Evolutionary conservation across 2,888 invertebrate species (phyloP).

Genomic region (Lutraria lutraria): DNA sequence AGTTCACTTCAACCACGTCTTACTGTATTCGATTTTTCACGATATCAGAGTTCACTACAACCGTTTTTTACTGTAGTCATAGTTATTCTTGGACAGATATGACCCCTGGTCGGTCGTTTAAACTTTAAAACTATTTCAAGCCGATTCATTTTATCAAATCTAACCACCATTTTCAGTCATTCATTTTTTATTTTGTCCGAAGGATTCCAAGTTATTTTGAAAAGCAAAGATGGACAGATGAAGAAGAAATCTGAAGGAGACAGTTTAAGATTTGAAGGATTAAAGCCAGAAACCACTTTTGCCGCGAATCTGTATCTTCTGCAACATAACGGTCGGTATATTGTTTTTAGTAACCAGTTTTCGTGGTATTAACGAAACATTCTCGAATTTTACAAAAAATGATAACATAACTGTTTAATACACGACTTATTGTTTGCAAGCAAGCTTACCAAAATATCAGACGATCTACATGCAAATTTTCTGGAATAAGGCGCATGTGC

Average conservation of each 20-base stretch:
- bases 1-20: background rate
- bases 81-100: background rate
- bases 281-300: constrained; percentile 37
- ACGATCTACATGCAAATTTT: no score
- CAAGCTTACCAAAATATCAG: no score
- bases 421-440: no score
- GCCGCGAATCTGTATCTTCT: constrained; percentile 43
- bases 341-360: background rate
- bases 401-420: no score
- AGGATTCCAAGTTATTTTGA: constrained; percentile 34
- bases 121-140: background rate
- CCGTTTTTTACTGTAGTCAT: background rate
- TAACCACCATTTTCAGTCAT: background rate
- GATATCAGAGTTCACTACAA: background rate
- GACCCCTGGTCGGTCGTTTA: background rate
- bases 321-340: constrained; percentile 26
- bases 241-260: constrained; percentile 3
- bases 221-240: constrained; percentile 21
- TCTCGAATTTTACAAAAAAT: no score
- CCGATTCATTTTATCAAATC: background rate
- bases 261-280: background rate
- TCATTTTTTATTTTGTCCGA: background rate
- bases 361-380: no score
- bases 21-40: background rate
- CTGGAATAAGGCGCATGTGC: no score